Base-by-base conservation (phyloP, 1,140 invertebrate genomes). In the Drosophila bocki region DNA sequence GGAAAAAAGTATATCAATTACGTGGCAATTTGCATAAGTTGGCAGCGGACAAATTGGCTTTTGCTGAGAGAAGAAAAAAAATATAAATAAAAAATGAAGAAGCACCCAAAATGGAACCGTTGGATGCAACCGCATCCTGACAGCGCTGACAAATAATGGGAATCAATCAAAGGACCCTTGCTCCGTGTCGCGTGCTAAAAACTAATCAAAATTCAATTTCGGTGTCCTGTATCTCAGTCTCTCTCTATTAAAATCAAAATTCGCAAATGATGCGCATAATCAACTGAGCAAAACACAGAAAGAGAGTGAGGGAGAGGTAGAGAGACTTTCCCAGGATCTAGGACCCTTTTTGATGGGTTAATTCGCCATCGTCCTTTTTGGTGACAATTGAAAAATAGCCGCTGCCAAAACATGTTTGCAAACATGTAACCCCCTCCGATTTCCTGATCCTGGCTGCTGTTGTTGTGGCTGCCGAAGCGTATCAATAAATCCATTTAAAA, bases 401-500 rank as follows among this genome's bases (percentile, higher is more conserved):
- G 82, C 64, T 90, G 81, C 74, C 78, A 84, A 51, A 74, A 74
- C 68, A 86, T 90, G 85, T 90, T 90, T 85, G 85, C 85, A 90
- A 90, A 90, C 85, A 90, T 76, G 85, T 78, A 78, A 71, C 63
- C 85, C 76, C 44, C 54, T 37, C 65, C 57, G 11, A n/a, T 13
- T 15, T 80, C 22, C 19, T 17, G 17, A 11, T 54, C 35, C 53
- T 54, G 13, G 11, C 51, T 69, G 57, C 4, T 11, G 39, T 50
- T 75, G 50, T 78, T 84, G 74, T 53, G 82, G 57, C 85, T 79
- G 57, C 35, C 78, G 58, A 45, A 90, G 69, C 85, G 85, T 90
- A 90, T 91, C 85, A 90, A 90, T 90, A 90, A 90, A 90, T 90
- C 85, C 85, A 90, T 90, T 90, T 90, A 90, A 90, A 90, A 90